phyloP scores from a whole-genome alignment of 92 coral and sea anemone genomes.

The Pocillopora meandrina region DNA sequence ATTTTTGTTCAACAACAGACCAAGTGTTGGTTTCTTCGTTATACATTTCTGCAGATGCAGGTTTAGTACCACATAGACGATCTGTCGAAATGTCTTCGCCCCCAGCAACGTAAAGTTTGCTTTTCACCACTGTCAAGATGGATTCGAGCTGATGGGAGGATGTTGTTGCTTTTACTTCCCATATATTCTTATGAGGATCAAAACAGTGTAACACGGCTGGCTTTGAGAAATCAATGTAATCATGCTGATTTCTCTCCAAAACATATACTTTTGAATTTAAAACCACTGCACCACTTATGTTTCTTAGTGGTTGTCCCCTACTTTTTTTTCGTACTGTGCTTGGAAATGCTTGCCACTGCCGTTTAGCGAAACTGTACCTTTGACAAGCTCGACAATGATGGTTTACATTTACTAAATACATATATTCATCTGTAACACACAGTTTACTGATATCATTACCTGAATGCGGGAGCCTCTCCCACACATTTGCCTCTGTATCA shows the following conservation, averaged over 20 bases:
- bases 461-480: not conserved
- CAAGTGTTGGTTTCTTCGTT: not conserved
- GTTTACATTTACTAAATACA: not conserved
- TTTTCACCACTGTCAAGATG: not conserved
- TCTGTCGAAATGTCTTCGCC: not conserved
- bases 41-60: not conserved
- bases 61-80: not conserved
- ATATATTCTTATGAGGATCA: not conserved
- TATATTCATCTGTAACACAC: not conserved
- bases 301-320: not conserved
- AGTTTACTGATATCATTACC: not conserved
- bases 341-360: not conserved
- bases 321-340: not conserved
- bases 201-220: slow-evolving; percentile 2
- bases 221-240: not conserved
- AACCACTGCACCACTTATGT: not conserved
- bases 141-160: not conserved
- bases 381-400: not conserved
- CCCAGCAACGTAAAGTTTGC: slow-evolving; percentile 1
- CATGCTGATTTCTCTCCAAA: not conserved
- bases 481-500: not conserved
- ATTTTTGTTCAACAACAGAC: not conserved
- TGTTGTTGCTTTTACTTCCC: not conserved
- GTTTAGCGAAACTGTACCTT: not conserved
- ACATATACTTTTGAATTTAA: not conserved